A percentile compares a stretch with the other conserved stretches of the same genome.
Conservation (phyloP, 1,140 invertebrate species). For the Teleopsis dalmanni region DNA sequence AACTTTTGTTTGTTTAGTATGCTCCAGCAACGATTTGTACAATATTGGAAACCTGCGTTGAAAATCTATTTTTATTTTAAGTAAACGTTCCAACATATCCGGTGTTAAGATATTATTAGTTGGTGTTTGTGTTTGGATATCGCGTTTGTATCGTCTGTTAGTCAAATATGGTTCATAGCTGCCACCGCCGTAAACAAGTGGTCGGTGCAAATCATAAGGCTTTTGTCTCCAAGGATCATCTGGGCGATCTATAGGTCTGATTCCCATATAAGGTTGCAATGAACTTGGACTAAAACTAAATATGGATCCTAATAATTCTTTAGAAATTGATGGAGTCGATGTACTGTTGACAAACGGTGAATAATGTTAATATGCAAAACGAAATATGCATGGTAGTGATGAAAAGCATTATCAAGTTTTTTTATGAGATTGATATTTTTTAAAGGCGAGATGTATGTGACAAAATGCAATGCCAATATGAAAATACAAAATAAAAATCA, state of each 20-base stretch:
- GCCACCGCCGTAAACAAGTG: conserved; percentile 27
- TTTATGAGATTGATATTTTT: neutral
- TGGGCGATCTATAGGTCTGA: conserved; percentile 19
- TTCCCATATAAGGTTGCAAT: conserved; percentile 34
- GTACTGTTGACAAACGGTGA: no score
- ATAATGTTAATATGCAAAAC: no score
- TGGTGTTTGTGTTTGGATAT: conserved; percentile 19
- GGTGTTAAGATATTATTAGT: conserved; percentile 24
- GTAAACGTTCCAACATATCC: conserved; percentile 30
- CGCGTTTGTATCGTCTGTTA: conserved; percentile 18
- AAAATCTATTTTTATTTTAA: conserved; percentile 31
- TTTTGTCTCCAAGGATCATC: conserved; percentile 33
- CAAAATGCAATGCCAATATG: no score
- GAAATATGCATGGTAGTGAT: no score
- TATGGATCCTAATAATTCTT: conserved; percentile 16
- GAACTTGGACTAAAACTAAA: conserved; percentile 18
- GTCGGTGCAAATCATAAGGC: conserved; percentile 21
- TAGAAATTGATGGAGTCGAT: neutral
- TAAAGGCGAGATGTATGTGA: no score
- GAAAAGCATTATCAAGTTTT: neutral
- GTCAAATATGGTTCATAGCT: conserved; percentile 32
- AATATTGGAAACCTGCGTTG: conserved; percentile 28
- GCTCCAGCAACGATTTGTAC: conserved; percentile 30
- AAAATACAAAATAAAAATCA: neutral
- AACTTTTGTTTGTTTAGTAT: conserved; percentile 22